Evolutionary conservation across 2,888 invertebrate species (phyloP).

Genomic region (Acronicta alni): DNA sequence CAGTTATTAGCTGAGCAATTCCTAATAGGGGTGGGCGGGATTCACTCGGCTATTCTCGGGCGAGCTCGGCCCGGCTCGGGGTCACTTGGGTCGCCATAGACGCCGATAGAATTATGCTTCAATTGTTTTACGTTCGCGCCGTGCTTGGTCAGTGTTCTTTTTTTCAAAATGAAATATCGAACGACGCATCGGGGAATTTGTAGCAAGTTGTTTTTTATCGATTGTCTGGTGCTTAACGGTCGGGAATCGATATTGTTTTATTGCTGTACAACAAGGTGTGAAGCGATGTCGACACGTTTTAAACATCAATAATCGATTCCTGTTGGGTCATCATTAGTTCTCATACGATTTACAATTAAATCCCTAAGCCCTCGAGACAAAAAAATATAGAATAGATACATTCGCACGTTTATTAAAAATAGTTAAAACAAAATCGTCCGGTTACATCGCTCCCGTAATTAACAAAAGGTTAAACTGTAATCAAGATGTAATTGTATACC

Average conservation of each 20-base stretch:
- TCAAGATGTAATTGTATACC: conserved; percentile 78
- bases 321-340: conserved; percentile 54
- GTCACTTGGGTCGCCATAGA: conserved; percentile 63
- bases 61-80: conserved; percentile 56
- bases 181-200: conserved; percentile 64
- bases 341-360: conserved; percentile 39
- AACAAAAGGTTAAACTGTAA: conserved; percentile 77
- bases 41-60: conserved; percentile 62
- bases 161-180: conserved; percentile 64
- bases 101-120: conserved; percentile 81
- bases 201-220: conserved; percentile 63
- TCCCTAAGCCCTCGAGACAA: conserved; percentile 26
- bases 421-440: conserved; percentile 58
- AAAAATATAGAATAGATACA: conserved; percentile 33
- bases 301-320: conserved; percentile 61
- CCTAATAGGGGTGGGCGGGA: conserved; percentile 75
- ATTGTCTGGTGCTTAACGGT: conserved; percentile 67
- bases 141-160: conserved; percentile 61
- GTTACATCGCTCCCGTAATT: conserved; percentile 68
- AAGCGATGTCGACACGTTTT: conserved; percentile 74
- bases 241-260: conserved; percentile 73
- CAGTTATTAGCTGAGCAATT: conserved; percentile 67
- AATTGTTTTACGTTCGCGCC: conserved; percentile 81
- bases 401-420: conserved; percentile 61
- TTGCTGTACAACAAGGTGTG: conserved; percentile 74